phyloP scores from a whole-genome alignment of 2,888 invertebrate genomes.

The Cataglyphis livida region DNA sequence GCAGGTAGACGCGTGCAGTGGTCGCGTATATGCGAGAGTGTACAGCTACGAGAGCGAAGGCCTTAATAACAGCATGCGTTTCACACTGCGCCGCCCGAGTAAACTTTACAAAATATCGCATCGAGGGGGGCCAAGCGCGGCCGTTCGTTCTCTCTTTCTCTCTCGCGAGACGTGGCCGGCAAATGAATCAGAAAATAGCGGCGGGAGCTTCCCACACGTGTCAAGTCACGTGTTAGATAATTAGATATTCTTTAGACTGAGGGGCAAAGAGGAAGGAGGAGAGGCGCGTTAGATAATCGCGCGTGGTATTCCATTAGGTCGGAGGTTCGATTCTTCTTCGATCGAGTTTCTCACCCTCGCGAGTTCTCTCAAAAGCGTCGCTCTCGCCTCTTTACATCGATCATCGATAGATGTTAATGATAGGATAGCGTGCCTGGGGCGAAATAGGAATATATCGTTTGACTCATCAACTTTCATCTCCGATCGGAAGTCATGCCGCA shows the following conservation, averaged over 20 bases:
- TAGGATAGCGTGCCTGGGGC: conserved; percentile 78
- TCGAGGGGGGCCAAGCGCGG: conserved; percentile 79
- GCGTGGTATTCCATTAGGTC: conserved; percentile 77
- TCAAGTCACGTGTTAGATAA: conserved; percentile 84
- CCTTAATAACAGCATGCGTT: conserved; percentile 83
- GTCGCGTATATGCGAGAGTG: conserved; percentile 51
- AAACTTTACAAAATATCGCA: conserved; percentile 85
- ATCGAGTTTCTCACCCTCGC: conserved; percentile 56
- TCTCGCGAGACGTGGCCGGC: conserved; percentile 63
- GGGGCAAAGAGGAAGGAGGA: not conserved
- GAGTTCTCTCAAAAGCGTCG: conserved; percentile 52
- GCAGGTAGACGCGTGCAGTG: conserved; percentile 70
- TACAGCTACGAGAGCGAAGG: conserved; percentile 24
- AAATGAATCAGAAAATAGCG: conserved; percentile 84
- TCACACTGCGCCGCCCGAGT: conserved; percentile 81
- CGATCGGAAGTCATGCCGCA: conserved; percentile 66
- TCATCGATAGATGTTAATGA: conserved; percentile 80
- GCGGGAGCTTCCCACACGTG: conserved; percentile 85
- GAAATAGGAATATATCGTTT: conserved; percentile 59
- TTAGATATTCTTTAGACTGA: conserved; percentile 85
- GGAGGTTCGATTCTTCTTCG: conserved; percentile 51
- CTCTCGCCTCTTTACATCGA: conserved; percentile 76
- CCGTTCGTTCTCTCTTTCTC: conserved; percentile 62
- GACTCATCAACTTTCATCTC: conserved; percentile 67
- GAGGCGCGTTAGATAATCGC: conserved; percentile 74